Base-by-base conservation (phyloP, 2,888 invertebrate species). In the Dasysyrphus tricinctus region DNA sequence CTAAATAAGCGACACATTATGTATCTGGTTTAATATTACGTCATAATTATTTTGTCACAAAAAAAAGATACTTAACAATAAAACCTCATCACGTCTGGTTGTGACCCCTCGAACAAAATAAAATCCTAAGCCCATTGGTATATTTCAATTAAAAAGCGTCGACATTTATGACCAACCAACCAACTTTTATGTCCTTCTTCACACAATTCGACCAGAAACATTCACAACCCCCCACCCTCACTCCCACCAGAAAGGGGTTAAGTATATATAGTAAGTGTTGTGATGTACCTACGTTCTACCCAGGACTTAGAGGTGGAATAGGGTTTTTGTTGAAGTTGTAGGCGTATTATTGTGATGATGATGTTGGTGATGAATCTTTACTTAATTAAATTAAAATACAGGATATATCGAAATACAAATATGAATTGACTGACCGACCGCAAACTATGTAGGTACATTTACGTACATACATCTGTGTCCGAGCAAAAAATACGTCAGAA, bases 331-430 rank as follows among this genome's bases (percentile, higher is more conserved):
- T 16, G n/a, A 47, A 16, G 16, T 47, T 47, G 19, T 49, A 49
- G 19, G 47, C 16, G n/a, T 47, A 47, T 47, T 47, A 16, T 47
- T 47, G 9, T 47, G 19, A 37, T 12, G 34, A 12, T 63, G 61
- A 29, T 56, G 34, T 34, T n/a, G 73, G 59, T 74, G 74, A 80
- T 74, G 74, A 69, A 80, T 74, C 80, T 74, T 74, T 42, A 74
- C 59, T 74, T 59, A 74, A 80, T 74, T 74, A 59, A 67, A 80
- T 32, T 63, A 51, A 32, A 69, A 74, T 69, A 51, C 34, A 16
- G 4, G 59, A 67, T 67, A 49, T 51, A 56, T 47, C 47, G 16
- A 47, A 8, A 47, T 9, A 47, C 16, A 16, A 47, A 47, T 47
- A n/a, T n/a, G 44, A 44, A 44, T 44, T 44, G 44, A 56, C 54